Evolutionary conservation across 2,888 invertebrate genomes (phyloP), one percentile per base, ranked within the genome.

Genomic region (Teleogryllus oceanicus): DNA sequence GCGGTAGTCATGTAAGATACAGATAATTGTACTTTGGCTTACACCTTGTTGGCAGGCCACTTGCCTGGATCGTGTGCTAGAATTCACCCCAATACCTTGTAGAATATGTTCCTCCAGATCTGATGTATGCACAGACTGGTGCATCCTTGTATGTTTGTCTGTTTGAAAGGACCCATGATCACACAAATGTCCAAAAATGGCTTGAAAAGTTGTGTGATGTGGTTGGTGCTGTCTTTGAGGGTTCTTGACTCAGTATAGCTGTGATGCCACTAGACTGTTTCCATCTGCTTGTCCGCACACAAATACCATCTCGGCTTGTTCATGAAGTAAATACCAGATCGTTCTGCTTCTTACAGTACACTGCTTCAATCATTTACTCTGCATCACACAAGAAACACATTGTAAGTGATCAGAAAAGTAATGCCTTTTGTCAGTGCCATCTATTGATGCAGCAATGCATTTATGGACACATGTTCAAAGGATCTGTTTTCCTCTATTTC

Each of bases 11-110:
- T 74, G 74, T 1, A 74, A 20, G 12, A 74, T 74, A 74, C 12
- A 74, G 4, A 5, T 74, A 74, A 74, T 37, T 8, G 8, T 37
- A 37, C 74, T 74, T 11, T 74, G 74, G 74, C 74, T 74, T 74
- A 18, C 74, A 11, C 74, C 74, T 8, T 74, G 74, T 18, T 74
- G 74, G 74, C 2, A 11, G 74, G 74, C 8, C 74, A 74, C 13
- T 74, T 74, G 50, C 50, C 50, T 77, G 24, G 77, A 77, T 50
- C 77, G 50, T 49, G 77, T 77, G 21, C 49, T 20, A 1, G 77
- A 37, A n/a, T 77, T 77, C 3, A 3, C 21, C 49, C 12, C 12
- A 77, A 49, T 49, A 77, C 13, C 77, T 18, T 49, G 49, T 49
- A 50, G 49, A 24, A 50, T 2, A 2, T 77, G 37, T 77, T 77